Evolutionary conservation across 2,113 vertebrate species (phyloP).

Genomic region (Cyanoramphus novaezelandiae): DNA sequence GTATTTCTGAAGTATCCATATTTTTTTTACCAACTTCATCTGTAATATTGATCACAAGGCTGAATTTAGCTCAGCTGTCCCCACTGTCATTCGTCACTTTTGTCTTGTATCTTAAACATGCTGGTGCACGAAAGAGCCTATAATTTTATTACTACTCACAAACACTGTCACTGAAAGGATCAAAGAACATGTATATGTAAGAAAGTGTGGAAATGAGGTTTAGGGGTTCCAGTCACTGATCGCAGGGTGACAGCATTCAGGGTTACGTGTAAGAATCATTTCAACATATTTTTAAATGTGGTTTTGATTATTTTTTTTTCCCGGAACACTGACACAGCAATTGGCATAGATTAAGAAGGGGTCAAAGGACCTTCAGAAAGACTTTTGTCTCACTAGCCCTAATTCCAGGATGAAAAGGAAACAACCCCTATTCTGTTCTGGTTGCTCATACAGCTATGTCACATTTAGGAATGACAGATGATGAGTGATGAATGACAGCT

Average conservation of each 20-base stretch:
- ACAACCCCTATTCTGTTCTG: neutral
- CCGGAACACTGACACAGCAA: neutral
- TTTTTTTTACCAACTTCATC: neutral
- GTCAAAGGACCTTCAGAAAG: neutral
- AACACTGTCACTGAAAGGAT: neutral
- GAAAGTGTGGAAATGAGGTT: neutral
- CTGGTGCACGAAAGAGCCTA: neutral
- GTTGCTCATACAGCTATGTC: neutral
- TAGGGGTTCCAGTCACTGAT: neutral
- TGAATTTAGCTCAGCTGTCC: neutral
- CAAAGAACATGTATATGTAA: neutral
- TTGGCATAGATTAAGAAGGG: neutral
- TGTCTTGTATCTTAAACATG: neutral
- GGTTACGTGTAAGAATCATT: neutral
- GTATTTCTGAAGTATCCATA: neutral
- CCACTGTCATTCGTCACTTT: neutral
- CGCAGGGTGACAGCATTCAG: neutral
- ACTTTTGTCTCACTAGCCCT: neutral
- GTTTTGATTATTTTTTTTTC: neutral
- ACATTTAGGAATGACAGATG: neutral
- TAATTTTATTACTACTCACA: neutral
- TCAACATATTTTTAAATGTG: neutral
- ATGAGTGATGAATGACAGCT: neutral
- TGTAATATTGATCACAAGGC: neutral
- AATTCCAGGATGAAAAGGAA: neutral